phyloP scores from a whole-genome alignment of 2,888 invertebrate genomes.

The Cynaeus angustus region DNA sequence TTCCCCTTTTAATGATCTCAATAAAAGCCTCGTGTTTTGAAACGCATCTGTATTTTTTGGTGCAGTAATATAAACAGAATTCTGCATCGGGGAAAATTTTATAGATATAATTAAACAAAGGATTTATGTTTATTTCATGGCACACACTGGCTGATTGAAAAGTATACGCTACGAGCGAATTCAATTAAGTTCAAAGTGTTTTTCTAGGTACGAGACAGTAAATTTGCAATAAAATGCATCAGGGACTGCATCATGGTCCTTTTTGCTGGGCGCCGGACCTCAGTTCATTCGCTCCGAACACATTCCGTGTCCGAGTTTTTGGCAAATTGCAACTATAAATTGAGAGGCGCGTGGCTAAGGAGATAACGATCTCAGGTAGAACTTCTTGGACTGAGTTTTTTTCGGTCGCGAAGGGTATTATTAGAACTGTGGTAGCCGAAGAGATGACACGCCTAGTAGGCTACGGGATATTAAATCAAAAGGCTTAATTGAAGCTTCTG shows the following conservation, averaged over 20 bases:
- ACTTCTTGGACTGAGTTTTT: conserved; percentile 22
- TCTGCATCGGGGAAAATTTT: conserved; percentile 2
- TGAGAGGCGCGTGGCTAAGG: conserved; percentile 64
- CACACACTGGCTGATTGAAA: conserved; percentile 22
- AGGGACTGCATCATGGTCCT: conserved; percentile 53
- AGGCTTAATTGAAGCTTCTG: no score
- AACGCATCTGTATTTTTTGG: background rate
- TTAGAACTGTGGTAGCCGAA: conserved; percentile 40
- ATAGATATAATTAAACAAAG: conserved; percentile 21
- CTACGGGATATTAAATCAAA: no score
- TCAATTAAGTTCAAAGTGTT: conserved; percentile 68
- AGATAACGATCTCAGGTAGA: conserved; percentile 51
- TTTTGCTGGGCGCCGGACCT: conserved; percentile 54
- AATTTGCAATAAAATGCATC: conserved; percentile 63
- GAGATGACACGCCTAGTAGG: conserved; percentile 38
- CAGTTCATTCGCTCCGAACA: conserved; percentile 51
- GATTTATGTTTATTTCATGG: conserved; percentile 28
- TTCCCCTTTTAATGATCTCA: background rate
- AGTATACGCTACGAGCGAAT: conserved; percentile 55
- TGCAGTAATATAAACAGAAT: background rate
- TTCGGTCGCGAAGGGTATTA: conserved; percentile 18
- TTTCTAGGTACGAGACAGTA: conserved; percentile 66
- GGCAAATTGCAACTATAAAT: conserved; percentile 68
- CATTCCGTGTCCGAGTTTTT: conserved; percentile 64
- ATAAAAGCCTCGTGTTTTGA: background rate